Evolutionary conservation across 2,888 invertebrate genomes (phyloP).

Genomic region (Papilio gigon): DNA sequence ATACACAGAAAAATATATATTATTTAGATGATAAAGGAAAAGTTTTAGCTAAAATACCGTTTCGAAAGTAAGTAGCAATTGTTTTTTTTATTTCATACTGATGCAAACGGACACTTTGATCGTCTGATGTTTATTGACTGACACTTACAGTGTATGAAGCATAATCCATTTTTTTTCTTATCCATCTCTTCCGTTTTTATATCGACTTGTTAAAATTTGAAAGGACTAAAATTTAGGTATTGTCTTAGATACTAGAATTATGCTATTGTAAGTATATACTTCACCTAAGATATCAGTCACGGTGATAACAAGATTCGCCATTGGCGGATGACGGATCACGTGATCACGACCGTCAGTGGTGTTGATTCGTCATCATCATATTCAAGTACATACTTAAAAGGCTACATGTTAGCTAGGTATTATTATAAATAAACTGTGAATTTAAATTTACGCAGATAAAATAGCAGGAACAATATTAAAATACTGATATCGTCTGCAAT

Average conservation of each 20-base stretch:
- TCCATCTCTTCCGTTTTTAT: too few relatives aligned
- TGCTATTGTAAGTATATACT: background rate
- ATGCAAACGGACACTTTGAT: background rate
- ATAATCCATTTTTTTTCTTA: background rate
- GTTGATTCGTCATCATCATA: too few relatives aligned
- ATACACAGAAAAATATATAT: slow-evolving; percentile 59
- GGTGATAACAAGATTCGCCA: too few relatives aligned
- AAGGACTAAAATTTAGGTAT: background rate
- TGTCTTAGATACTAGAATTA: background rate
- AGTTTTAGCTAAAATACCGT: slow-evolving; percentile 65
- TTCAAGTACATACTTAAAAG: background rate
- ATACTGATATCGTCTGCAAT: slow-evolving; percentile 15
- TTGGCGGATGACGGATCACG: too few relatives aligned
- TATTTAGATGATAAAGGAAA: slow-evolving; percentile 64
- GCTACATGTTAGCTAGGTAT: too few relatives aligned
- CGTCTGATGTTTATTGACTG: background rate
- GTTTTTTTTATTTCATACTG: background rate
- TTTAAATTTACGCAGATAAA: background rate
- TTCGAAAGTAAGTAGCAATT: slow-evolving; percentile 56
- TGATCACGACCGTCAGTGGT: too few relatives aligned
- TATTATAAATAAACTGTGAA: too few relatives aligned
- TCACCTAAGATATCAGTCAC: too few relatives aligned
- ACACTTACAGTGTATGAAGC: background rate
- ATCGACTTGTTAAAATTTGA: too few relatives aligned
- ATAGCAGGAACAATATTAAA: background rate